These are phyloP conservation scores for Dicycla oo DNA, from an alignment of 2,888 invertebrate genomes.

Conservation along the genomic window DNA sequence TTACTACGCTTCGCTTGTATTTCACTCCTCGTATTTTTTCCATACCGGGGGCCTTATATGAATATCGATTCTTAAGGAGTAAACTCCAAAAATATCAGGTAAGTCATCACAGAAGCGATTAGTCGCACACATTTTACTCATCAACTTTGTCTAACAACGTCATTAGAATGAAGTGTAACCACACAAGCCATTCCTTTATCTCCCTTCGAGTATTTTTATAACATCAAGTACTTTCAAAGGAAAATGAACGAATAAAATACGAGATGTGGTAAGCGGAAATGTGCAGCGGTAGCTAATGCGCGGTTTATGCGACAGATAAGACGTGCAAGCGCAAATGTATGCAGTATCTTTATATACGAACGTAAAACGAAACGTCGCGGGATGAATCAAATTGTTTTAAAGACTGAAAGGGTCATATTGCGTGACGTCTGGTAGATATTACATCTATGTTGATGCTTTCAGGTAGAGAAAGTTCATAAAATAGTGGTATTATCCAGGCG, in stretches of 20 bases:
- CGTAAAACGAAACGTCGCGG: constrained; percentile 54
- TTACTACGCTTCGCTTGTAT: no score
- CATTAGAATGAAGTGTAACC: constrained; percentile 27
- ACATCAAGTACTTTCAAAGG: constrained; percentile 71
- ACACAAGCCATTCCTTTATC: constrained; percentile 51
- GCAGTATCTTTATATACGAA: constrained; percentile 76
- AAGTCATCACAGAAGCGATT: constrained; percentile 7
- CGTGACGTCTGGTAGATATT: not conserved
- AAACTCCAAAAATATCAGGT: no score
- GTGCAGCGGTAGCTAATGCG: constrained; percentile 83
- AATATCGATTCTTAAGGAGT: no score
- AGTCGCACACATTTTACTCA: constrained; percentile 10
- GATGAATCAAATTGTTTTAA: constrained; percentile 47
- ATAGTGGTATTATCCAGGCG: no score
- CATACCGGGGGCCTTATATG: no score
- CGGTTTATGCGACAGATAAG: constrained; percentile 86
- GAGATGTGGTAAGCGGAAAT: constrained; percentile 79
- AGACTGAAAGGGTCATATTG: not conserved
- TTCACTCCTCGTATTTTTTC: no score
- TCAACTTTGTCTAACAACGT: constrained; percentile 28
- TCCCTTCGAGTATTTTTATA: constrained; percentile 64
- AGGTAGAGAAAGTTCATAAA: no score
- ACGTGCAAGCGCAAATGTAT: constrained; percentile 78
- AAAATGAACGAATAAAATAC: constrained; percentile 81
- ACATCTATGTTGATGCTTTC: no score